Base-by-base conservation (phyloP, 2,113 vertebrate species). In the Taxidea taxus region DNA sequence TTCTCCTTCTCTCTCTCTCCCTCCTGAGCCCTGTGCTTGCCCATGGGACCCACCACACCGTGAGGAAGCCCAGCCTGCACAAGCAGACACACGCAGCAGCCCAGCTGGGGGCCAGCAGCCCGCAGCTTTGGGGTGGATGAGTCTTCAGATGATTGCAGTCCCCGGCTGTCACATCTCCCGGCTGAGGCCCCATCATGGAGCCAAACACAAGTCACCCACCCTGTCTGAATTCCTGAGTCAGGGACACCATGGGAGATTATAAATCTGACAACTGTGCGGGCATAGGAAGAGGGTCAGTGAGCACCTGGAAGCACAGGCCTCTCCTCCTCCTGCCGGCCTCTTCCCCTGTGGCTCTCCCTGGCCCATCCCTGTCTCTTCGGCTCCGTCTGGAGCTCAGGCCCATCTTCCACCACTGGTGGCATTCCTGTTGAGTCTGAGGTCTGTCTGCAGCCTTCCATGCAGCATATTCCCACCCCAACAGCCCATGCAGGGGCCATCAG, bases 41-140 rank as follows among this genome's bases (percentile, higher is more conserved):
- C 15, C 21, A 3, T 15, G 44, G n/a, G 34, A 42, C 27, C 0
- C 0, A 12, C 56, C 27, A n/a, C 15, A 25, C 15, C 7, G 3
- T 51, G 70, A 51, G 44, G 58, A n/a, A 85, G 68, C 42, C 44
- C n/a, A 54, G 27, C 6, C 44, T 47, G 39, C 2, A 0, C 5
- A 20, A 14, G 31, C n/a, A 39, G 56, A 56, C 39, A 4, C 2
- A 23, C 0, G 3, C 8, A 51, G 56, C 9, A 2, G 7, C 75
- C 75, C 39, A 3, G n/a, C 51, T 27, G 51, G 72, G 20, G 74
- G 27, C 10, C 44, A 83, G 27, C 27, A 27, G 58, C 47, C 54
- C 14, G 7, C 14, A 39, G 44, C 7, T 74, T 68, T 13, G 34
- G 51, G 18, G 13, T 49, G 6, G 64, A 37, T 18, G 18, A 64